Evolutionary conservation across 2,888 invertebrate species (phyloP).

Genomic region (Ellobium chinense): DNA sequence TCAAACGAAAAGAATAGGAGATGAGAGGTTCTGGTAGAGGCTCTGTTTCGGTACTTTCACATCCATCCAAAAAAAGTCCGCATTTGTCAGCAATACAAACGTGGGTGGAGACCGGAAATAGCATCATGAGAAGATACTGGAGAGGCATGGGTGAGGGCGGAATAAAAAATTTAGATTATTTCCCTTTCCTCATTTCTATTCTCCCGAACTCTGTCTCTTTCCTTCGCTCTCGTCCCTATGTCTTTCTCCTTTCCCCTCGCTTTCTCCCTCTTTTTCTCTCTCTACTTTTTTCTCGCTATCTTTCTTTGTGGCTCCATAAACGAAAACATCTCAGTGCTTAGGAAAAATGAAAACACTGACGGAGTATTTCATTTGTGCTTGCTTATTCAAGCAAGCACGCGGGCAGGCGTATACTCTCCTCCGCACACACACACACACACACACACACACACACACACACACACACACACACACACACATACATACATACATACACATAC

Average conservation of each 20-base stretch:
- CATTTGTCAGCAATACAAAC: too few species aligned
- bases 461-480: not conserved
- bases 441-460: not conserved
- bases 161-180: too few species aligned
- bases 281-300: not conserved
- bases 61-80: too few species aligned
- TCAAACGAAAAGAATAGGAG: too few species aligned
- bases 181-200: not conserved
- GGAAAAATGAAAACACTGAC: too few species aligned
- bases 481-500: slow-evolving; percentile 1
- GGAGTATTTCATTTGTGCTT: not conserved
- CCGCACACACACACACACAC: not conserved
- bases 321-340: too few species aligned
- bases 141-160: too few species aligned
- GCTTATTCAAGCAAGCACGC: not conserved
- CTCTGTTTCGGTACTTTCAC: too few species aligned
- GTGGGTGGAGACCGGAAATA: too few species aligned
- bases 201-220: not conserved
- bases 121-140: too few species aligned
- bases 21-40: too few species aligned
- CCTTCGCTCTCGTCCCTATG: not conserved
- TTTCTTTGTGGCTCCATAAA: not conserved
- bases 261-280: not conserved
- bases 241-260: not conserved
- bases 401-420: not conserved